Percentiles rank a stretch among this genome's conserved stretches.
These are phyloP conservation scores for Dioctria rufipes DNA, from an alignment of 2,888 invertebrate species.

Conservation along the genomic window DNA sequence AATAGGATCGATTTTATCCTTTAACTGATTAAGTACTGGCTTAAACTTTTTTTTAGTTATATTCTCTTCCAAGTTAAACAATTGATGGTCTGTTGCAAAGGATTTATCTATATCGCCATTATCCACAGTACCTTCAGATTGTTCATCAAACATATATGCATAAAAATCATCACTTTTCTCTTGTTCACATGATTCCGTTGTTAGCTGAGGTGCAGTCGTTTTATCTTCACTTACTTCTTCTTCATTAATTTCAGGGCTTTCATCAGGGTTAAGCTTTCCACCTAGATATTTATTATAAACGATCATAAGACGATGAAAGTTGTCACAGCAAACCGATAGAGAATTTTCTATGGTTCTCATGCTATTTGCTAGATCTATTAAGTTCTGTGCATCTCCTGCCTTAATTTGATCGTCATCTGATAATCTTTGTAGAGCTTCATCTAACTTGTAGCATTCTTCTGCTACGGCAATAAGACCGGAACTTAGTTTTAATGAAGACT, in stretches of 20 bases:
- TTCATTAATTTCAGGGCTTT: constrained; percentile 30
- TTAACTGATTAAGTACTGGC: constrained; percentile 69
- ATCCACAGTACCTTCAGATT: constrained; percentile 60
- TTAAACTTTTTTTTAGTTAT: constrained; percentile 69
- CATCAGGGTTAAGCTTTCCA: constrained; percentile 64
- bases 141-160: constrained; percentile 69
- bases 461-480: constrained; percentile 70
- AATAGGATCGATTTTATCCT: constrained; percentile 70
- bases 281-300: constrained; percentile 69
- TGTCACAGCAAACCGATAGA: constrained; percentile 68
- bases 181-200: constrained; percentile 37
- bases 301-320: constrained; percentile 69
- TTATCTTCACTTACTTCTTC: constrained; percentile 28
- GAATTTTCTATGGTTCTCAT: constrained; percentile 69
- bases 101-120: constrained; percentile 61
- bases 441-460: constrained; percentile 68
- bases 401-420: constrained; percentile 64
- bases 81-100: constrained; percentile 64
- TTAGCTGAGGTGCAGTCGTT: constrained; percentile 31
- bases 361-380: constrained; percentile 67
- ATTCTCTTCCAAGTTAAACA: constrained; percentile 68
- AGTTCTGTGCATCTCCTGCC: constrained; percentile 65
- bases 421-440: constrained; percentile 67
- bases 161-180: constrained; percentile 68
- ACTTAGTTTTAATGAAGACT: constrained; percentile 69